Evolutionary conservation across 2,888 invertebrate genomes (phyloP).

Genomic region (Synanthedon formicaeformis): DNA sequence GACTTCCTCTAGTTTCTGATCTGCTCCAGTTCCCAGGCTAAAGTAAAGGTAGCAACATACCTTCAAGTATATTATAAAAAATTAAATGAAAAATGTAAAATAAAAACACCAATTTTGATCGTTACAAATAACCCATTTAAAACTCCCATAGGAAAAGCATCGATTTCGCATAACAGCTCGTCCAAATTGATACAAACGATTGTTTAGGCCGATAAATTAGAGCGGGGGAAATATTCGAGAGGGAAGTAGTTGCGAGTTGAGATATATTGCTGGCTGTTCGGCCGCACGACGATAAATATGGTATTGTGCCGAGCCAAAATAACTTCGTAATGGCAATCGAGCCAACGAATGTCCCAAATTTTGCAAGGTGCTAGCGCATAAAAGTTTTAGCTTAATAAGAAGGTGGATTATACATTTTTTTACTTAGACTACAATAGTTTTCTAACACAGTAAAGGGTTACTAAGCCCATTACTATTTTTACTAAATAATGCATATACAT

Average conservation of each 20-base stretch:
- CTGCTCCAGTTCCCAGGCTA: too few relatives aligned
- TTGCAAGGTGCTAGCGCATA: background rate
- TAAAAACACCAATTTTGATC: too few relatives aligned
- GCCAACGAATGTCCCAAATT: background rate
- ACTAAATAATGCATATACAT: too few relatives aligned
- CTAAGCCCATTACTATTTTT: too few relatives aligned
- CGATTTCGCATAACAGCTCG: slow-evolving; percentile 19
- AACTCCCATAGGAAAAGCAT: slow-evolving; percentile 10
- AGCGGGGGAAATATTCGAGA: slow-evolving; percentile 17
- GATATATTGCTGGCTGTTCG: slow-evolving; percentile 10
- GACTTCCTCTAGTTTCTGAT: too few relatives aligned
- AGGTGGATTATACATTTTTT: too few relatives aligned
- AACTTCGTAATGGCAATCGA: background rate
- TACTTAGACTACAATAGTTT: too few relatives aligned
- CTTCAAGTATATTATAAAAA: too few relatives aligned
- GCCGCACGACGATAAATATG: slow-evolving; percentile 29
- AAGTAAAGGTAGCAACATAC: too few relatives aligned
- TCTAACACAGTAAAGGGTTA: too few relatives aligned
- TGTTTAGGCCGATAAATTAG: slow-evolving; percentile 19
- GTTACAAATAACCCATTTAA: background rate
- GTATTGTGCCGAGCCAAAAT: slow-evolving; percentile 23
- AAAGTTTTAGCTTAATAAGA: too few relatives aligned
- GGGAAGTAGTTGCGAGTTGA: slow-evolving; percentile 15
- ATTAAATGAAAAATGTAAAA: too few relatives aligned
- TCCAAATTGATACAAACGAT: slow-evolving; percentile 46